phyloP scores from a whole-genome alignment of 2,797 vertebrate genomes.

The Ceryle rudis region DNA sequence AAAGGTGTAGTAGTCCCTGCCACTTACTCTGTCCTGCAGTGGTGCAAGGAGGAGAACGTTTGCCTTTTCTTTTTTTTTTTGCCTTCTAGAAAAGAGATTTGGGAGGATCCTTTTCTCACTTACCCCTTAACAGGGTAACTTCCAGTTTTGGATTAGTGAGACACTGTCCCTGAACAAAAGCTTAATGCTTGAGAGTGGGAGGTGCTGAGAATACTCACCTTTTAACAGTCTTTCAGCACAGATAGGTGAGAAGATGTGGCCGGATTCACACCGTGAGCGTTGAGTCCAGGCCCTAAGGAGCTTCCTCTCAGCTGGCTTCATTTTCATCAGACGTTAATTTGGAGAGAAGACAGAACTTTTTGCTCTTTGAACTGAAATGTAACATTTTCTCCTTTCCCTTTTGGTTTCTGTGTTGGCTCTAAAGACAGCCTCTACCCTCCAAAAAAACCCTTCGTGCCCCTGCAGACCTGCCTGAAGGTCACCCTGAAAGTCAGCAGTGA shows the following conservation, averaged over 20 bases:
- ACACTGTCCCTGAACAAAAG: not conserved
- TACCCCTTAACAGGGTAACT: not conserved
- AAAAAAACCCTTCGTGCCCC: not conserved
- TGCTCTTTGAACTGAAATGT: not conserved
- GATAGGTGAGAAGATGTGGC: not conserved
- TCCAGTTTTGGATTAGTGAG: not conserved
- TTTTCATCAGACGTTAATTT: not conserved
- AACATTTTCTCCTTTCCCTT: not conserved
- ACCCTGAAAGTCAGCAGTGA: not conserved
- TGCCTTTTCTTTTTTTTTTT: not conserved
- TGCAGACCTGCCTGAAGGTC: constrained; percentile 13
- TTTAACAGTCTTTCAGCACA: not conserved
- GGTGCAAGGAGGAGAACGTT: not conserved
- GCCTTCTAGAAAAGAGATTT: not conserved
- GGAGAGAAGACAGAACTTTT: not conserved
- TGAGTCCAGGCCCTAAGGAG: not conserved
- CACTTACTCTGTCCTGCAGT: not conserved
- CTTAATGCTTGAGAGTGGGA: not conserved
- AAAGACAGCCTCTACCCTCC: not conserved
- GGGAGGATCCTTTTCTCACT: not conserved
- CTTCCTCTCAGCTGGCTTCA: not conserved
- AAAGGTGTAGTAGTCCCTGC: not conserved
- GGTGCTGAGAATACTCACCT: not conserved
- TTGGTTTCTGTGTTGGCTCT: not conserved
- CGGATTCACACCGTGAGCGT: fast-evolving